Conservation (phyloP, 2,113 vertebrate genomes). For the Nestor notabilis region DNA sequence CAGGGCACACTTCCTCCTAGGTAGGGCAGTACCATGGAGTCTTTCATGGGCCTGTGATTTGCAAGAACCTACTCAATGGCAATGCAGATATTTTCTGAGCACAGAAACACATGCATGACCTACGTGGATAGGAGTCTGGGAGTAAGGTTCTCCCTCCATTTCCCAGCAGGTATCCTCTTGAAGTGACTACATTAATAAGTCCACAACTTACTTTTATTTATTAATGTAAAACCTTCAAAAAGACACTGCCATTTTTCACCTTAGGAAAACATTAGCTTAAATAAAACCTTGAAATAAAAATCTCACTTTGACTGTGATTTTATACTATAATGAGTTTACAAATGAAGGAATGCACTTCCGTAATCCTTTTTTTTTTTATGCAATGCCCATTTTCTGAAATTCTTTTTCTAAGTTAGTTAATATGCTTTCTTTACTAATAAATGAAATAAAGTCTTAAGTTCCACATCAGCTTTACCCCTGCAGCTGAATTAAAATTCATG, state of each 20-base stretch:
- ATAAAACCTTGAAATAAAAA: not conserved
- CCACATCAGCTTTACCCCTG: not conserved
- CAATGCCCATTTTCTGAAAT: not conserved
- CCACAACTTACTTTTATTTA: not conserved
- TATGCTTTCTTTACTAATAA: not conserved
- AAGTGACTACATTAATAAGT: not conserved
- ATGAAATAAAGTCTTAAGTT: not conserved
- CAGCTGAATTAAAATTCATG: not conserved
- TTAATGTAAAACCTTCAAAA: not conserved
- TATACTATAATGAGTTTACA: not conserved
- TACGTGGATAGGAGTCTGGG: not conserved
- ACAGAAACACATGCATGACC: not conserved
- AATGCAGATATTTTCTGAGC: not conserved
- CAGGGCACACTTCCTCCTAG: not conserved
- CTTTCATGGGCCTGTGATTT: not conserved
- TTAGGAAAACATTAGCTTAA: not conserved
- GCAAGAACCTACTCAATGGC: not conserved
- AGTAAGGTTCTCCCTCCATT: not conserved
- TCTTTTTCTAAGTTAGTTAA: not conserved
- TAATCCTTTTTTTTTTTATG: not conserved
- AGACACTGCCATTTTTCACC: not conserved
- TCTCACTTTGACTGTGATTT: fast-evolving
- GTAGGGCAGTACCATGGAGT: not conserved
- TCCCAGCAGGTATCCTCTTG: not conserved
- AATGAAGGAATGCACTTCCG: not conserved